Evolutionary conservation across 2,888 invertebrate genomes (phyloP), one percentile per base, ranked within the genome.

Genomic region (Hirtodrosophila cameraria): DNA sequence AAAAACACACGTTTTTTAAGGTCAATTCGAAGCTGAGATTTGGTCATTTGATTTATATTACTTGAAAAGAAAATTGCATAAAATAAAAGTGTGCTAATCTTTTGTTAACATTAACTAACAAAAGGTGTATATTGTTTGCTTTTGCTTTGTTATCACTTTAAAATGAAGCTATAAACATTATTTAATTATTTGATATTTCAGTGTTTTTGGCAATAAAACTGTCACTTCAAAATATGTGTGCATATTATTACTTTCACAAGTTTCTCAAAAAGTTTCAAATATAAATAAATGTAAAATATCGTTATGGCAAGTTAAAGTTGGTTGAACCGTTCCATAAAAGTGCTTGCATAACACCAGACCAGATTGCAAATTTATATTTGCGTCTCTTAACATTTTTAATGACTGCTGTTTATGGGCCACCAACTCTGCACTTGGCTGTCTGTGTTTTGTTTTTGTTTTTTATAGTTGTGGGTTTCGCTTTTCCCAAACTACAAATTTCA

Each of bases 391-490:
- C 41, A 39, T 35, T 27, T 50, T 66, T 80, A 83, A 73, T 80
- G 59, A 70, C 59, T 60, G 57, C 59, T 45, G 54, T 80, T 70
- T 83, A 83, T 63, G 81, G 74, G 46, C 76, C 66, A 42, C 48
- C 42, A 62, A 79, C 71, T 43, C 57, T 62, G 72, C 67, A 76
- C 69, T 73, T 78, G 62, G 54, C 43, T 33, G 67, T 12, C 52
- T 28, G 39, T 30, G 2, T 3, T n/a, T n/a, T n/a, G n/a, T 13
- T 18, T 25, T 28, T 9, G 12, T 28, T 45, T 39, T 35, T 38
- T 42, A 25, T n/a, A 20, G 61, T 49, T 57, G 58, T 30, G 33
- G 45, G 45, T 57, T 53, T 66, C 53, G 58, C 58, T 59, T 75
- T 57, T 46, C 28, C 59, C 33, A 35, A 70, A 33, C 70, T 48